Percentiles rank a stretch among this genome's conserved stretches.
phyloP scores from a whole-genome alignment of 2,888 invertebrate species.

The Agrilus cyanescens region DNA sequence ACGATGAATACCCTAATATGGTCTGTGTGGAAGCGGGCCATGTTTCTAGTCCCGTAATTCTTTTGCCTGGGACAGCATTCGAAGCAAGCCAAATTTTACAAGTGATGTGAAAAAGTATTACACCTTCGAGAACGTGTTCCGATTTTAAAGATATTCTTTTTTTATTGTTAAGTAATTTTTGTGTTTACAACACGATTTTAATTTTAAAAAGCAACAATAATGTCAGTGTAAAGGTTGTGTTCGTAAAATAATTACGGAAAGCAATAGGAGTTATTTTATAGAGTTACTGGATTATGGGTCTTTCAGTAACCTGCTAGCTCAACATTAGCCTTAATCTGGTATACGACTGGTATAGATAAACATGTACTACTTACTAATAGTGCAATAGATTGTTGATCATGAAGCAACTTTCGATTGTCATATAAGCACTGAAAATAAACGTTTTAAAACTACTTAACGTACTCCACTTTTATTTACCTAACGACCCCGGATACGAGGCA shows the following conservation, averaged over 20 bases:
- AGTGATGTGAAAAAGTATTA: slow-evolving; percentile 40
- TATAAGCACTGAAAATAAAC: neutral
- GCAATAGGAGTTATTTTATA: slow-evolving; percentile 12
- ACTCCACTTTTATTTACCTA: neutral
- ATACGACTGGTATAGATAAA: slow-evolving; percentile 32
- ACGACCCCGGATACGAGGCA: too few species aligned
- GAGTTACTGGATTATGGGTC: slow-evolving; percentile 12
- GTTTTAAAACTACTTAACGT: neutral
- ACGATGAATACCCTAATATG: slow-evolving; percentile 94
- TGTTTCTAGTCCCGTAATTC: slow-evolving; percentile 75
- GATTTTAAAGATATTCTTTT: slow-evolving; percentile 12
- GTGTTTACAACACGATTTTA: slow-evolving; percentile 13
- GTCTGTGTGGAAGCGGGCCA: slow-evolving; percentile 91
- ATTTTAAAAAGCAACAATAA: slow-evolving; percentile 24
- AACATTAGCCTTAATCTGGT: slow-evolving; percentile 31
- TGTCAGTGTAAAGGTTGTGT: slow-evolving; percentile 16
- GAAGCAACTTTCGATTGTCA: neutral
- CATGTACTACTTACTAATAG: too few species aligned
- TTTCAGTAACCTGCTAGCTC: slow-evolving; percentile 8
- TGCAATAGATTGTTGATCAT: too few species aligned
- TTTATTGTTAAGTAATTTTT: slow-evolving; percentile 13
- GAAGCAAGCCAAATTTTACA: slow-evolving; percentile 85
- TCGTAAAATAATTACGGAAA: slow-evolving; percentile 15
- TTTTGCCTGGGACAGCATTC: slow-evolving; percentile 82
- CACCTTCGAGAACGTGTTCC: slow-evolving; percentile 8